These are phyloP conservation scores for Amiota mariae DNA, from an alignment of 2,888 invertebrate genomes.

Conservation along the genomic window DNA sequence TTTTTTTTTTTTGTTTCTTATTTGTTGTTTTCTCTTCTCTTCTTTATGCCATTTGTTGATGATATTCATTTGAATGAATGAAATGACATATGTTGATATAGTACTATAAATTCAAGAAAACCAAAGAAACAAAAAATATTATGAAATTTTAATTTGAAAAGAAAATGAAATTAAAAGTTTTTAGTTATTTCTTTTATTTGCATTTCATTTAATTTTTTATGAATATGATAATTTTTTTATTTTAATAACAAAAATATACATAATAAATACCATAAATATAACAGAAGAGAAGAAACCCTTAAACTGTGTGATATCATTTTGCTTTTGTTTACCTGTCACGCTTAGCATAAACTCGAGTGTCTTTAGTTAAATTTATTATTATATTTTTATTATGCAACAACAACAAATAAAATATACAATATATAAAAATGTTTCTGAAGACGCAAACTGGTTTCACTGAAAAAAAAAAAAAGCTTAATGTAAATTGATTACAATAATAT, in stretches of 20 bases:
- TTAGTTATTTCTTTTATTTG: conserved; percentile 46
- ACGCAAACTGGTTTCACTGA: background rate
- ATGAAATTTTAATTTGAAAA: conserved; percentile 62
- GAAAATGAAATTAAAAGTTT: conserved; percentile 64
- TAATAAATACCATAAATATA: background rate
- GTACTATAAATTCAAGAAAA: conserved; percentile 39
- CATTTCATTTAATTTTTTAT: conserved; percentile 10
- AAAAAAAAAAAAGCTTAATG: background rate
- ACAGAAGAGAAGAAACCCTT: background rate
- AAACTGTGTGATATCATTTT: background rate
- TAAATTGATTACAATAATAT: background rate
- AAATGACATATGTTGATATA: conserved; percentile 66
- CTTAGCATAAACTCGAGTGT: background rate
- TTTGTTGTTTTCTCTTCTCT: background rate
- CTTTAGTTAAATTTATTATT: background rate
- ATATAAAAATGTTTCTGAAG: too few species aligned
- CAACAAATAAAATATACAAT: too few species aligned
- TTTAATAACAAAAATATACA: background rate
- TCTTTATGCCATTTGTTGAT: conserved; percentile 23
- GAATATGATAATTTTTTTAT: conserved; percentile 12
- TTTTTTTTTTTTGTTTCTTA: conserved; percentile 30
- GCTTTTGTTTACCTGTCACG: background rate
- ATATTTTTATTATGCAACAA: background rate
- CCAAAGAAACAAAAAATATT: background rate
- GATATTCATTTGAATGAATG: conserved; percentile 40